Conservation (phyloP, 2,113 vertebrate species). For the Callocephalon fimbriatum region DNA sequence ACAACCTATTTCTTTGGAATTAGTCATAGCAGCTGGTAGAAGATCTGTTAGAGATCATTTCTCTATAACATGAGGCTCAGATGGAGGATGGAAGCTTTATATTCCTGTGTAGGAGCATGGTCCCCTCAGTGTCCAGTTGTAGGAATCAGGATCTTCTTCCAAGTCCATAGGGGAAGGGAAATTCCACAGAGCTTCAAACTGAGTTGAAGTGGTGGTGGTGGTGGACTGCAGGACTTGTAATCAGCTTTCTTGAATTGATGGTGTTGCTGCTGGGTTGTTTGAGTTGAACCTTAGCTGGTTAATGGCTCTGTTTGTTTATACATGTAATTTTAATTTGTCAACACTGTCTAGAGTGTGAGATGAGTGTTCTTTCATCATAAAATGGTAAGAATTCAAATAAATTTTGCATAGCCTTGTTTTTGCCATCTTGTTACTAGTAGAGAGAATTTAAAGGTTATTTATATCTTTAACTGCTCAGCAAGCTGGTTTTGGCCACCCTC, state of each 20-base stretch:
- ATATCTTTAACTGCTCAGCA: not conserved
- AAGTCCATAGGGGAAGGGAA: not conserved
- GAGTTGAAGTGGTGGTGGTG: not conserved
- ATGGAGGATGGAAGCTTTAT: not conserved
- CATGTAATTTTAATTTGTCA: not conserved
- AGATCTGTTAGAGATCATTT: not conserved
- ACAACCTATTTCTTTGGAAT: not conserved
- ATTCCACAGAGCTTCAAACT: not conserved
- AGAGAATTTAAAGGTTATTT: not conserved
- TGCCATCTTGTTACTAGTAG: not conserved
- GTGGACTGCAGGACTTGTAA: accelerated
- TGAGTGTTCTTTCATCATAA: not conserved
- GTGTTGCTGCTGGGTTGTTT: not conserved
- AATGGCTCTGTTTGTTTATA: not conserved
- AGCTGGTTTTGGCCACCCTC: not conserved
- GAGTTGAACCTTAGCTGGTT: not conserved
- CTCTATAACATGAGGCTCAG: accelerated
- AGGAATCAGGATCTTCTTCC: not conserved
- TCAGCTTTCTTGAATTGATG: not conserved
- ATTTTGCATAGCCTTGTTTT: not conserved
- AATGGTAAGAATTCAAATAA: not conserved
- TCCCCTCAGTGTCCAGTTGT: not conserved
- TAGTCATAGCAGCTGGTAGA: not conserved
- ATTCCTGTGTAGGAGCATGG: not conserved
- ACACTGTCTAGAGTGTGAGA: not conserved